Evolutionary conservation across 2,797 vertebrate species (phyloP), one percentile per base, ranked within the genome.

Genomic region (Pterois miles): DNA sequence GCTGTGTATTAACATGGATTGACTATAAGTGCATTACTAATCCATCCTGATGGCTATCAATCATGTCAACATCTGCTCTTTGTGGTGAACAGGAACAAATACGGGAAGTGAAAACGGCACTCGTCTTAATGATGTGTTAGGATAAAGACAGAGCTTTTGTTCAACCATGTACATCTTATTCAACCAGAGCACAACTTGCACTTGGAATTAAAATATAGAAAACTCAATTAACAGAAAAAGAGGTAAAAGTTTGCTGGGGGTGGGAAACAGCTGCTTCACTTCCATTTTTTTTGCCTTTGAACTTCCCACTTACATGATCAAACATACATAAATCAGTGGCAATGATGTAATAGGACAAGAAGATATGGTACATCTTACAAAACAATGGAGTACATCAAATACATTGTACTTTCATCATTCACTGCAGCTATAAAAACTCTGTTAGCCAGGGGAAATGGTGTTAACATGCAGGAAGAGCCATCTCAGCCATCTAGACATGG

Each of bases 401-500:
- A 60, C 29, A 18, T 27, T 67, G 36, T 34, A 23, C 77, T 85
- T 71, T 76, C 50, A 73, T 82, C 43, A 67, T 54, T 71, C 34
- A 31, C 18, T 36, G 33, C n/a, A 27, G 57, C 52, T 59, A 11
- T 14, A 54, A 71, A 48, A 20, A 6, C 6, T 75, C 9, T 43
- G 52, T 73, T 78, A 71, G 72, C 77, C 38, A 3, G 71, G 69
- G 80, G 79, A 78, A 81, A 75, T 34, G 60, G 73, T 78, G 83
- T 72, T 75, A 85, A 79, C 38, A 25, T n/a, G 22, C 73, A 79
- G 77, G 78, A 82, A 87, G 80, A 87, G 70, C 71, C 79, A 74
- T 74, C 70, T 84, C 65, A 83, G 80, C 85, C 80, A 80, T 89
- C 83, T 84, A 88, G 87, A 90, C 85, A 63, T 20, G 7, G 18